Percentiles rank a stretch among this genome's conserved stretches.
phyloP scores from a whole-genome alignment of 2,888 invertebrate species.

The Alentia gelatinosa region DNA sequence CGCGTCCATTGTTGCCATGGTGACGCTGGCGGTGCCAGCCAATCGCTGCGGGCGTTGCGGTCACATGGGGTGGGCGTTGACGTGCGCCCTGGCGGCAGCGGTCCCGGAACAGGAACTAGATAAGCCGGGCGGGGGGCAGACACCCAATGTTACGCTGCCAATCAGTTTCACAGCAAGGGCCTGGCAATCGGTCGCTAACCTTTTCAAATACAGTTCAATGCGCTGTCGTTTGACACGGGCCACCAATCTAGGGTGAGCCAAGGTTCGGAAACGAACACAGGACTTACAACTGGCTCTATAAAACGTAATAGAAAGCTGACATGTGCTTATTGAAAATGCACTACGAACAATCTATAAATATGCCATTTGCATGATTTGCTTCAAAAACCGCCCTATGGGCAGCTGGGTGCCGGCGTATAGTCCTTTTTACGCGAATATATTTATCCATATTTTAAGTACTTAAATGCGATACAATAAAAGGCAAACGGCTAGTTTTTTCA shows the following conservation, averaged over 20 bases:
- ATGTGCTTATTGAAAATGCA: background rate
- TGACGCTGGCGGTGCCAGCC: background rate
- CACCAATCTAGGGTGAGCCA: background rate
- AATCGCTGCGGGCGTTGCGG: slow-evolving; percentile 32
- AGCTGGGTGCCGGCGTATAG: no score
- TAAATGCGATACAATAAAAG: no score
- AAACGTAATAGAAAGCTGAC: background rate
- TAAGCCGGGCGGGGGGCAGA: slow-evolving; percentile 18
- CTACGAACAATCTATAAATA: no score
- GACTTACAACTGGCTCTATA: background rate
- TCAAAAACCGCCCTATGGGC: no score
- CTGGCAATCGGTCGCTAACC: background rate
- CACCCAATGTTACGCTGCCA: slow-evolving; percentile 34
- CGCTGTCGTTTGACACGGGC: background rate
- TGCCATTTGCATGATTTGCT: no score
- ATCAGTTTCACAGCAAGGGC: slow-evolving; percentile 38
- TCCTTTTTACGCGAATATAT: no score
- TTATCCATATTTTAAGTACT: no score
- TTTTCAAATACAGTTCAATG: slow-evolving; percentile 13
- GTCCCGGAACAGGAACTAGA: background rate
- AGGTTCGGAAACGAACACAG: background rate
- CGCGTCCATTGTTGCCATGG: slow-evolving; percentile 34
- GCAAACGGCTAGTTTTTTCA: no score
- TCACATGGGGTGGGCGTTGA: slow-evolving; percentile 1
- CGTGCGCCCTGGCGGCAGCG: background rate